Evolutionary conservation across 2,113 vertebrate species (phyloP).

Genomic region (Perca flavescens): DNA sequence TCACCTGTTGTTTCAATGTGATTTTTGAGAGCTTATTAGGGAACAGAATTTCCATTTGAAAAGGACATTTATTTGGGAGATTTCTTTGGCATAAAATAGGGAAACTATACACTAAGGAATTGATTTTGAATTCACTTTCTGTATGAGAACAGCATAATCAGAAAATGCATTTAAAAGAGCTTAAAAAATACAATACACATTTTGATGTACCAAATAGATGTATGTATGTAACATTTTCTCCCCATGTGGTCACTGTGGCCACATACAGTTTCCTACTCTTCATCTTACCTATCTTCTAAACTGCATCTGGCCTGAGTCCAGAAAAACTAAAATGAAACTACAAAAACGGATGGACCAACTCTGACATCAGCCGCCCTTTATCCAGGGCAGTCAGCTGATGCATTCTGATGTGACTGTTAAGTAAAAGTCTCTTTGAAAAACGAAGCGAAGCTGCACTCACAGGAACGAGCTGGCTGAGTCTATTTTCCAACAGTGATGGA

Average conservation of each 20-base stretch:
- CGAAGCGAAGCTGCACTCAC: neutral
- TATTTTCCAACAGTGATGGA: neutral
- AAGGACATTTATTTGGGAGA: neutral
- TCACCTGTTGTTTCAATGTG: constrained; percentile 17
- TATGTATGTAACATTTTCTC: neutral
- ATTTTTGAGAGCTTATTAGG: neutral
- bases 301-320: neutral
- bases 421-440: constrained; percentile 2
- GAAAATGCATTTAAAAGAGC: neutral
- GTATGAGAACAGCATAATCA: neutral
- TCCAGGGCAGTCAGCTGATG: neutral
- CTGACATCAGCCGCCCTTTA: neutral
- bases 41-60: constrained; percentile 6
- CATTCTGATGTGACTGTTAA: neutral
- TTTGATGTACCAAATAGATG: neutral
- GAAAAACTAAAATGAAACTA: neutral
- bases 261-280: neutral
- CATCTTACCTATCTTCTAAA: neutral
- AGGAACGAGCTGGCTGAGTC: neutral
- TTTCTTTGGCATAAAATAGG: neutral
- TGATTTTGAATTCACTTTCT: neutral
- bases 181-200: neutral
- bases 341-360: too few species aligned
- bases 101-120: neutral
- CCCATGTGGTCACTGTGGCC: neutral